phyloP scores from a whole-genome alignment of 2,797 vertebrate species.

The Coregonus sp. region DNA sequence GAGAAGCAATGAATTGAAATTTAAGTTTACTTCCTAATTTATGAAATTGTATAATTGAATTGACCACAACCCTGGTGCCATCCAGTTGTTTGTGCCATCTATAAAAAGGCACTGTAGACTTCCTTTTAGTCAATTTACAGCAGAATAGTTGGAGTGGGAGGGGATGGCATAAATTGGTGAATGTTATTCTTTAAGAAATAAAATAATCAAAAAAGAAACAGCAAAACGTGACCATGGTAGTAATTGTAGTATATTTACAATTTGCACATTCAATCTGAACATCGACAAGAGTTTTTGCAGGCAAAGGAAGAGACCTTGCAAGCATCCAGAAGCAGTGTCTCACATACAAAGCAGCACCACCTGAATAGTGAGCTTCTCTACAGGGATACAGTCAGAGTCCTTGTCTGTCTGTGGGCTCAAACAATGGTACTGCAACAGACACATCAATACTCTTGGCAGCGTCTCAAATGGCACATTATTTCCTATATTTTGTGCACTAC shows the following conservation, averaged over 20 bases:
- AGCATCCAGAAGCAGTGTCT: conserved; percentile 67
- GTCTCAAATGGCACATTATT: conserved; percentile 65
- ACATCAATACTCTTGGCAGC: neutral
- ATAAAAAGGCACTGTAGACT: conserved; percentile 83
- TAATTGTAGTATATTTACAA: conserved; percentile 70
- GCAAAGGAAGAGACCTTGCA: conserved; percentile 59
- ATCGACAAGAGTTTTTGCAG: conserved; percentile 60
- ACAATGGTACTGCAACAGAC: conserved; percentile 20
- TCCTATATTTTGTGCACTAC: conserved; percentile 44
- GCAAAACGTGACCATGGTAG: conserved; percentile 67
- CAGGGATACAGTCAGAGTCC: conserved; percentile 5
- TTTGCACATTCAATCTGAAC: conserved; percentile 83
- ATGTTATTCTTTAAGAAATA: conserved; percentile 77
- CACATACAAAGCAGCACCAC: conserved; percentile 56
- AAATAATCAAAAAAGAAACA: conserved; percentile 61
- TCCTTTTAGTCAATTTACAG: conserved; percentile 28
- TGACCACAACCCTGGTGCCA: neutral
- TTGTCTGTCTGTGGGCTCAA: conserved; percentile 54
- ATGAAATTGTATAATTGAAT: neutral
- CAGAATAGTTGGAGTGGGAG: conserved; percentile 6
- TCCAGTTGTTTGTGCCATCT: neutral
- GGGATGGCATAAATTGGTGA: conserved; percentile 70
- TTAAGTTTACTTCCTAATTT: neutral
- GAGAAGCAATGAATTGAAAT: neutral
- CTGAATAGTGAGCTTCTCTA: conserved; percentile 6